These are phyloP conservation scores for Cardiocondyla obscurior DNA, from an alignment of 1,140 invertebrate species.

Conservation along the genomic window DNA sequence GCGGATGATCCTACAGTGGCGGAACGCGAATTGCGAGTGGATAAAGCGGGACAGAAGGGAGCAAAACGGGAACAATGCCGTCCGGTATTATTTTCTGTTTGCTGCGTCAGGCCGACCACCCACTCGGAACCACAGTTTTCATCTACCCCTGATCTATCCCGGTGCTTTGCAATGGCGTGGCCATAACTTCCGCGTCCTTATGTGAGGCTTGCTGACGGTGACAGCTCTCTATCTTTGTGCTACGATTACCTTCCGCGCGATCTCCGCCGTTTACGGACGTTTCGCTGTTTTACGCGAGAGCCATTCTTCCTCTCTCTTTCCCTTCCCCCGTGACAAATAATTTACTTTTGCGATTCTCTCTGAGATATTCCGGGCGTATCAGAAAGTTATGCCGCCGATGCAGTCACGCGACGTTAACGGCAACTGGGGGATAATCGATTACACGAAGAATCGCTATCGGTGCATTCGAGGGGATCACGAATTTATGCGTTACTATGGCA, in stretches of 20 bases:
- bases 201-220: background rate
- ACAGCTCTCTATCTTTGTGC: background rate
- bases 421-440: constrained; percentile 31
- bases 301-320: no score
- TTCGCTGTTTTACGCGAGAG: constrained; percentile 4
- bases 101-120: constrained; percentile 69
- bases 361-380: constrained; percentile 24
- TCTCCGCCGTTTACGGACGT: constrained; percentile 5
- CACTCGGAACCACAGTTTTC: constrained; percentile 41
- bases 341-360: constrained; percentile 25
- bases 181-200: constrained; percentile 31
- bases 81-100: constrained; percentile 75
- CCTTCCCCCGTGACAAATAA: constrained; percentile 21
- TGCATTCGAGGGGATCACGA: constrained; percentile 43
- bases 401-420: constrained; percentile 20
- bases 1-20: constrained; percentile 67
- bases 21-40: constrained; percentile 46
- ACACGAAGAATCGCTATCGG: constrained; percentile 45
- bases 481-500: constrained; percentile 52
- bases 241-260: background rate
- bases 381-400: background rate
- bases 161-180: background rate
- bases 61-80: constrained; percentile 69
- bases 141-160: constrained; percentile 36
- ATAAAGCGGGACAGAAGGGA: constrained; percentile 60